Evolutionary conservation across 2,797 vertebrate species (phyloP).

Genomic region (Chaetophractus vellerosus): DNA sequence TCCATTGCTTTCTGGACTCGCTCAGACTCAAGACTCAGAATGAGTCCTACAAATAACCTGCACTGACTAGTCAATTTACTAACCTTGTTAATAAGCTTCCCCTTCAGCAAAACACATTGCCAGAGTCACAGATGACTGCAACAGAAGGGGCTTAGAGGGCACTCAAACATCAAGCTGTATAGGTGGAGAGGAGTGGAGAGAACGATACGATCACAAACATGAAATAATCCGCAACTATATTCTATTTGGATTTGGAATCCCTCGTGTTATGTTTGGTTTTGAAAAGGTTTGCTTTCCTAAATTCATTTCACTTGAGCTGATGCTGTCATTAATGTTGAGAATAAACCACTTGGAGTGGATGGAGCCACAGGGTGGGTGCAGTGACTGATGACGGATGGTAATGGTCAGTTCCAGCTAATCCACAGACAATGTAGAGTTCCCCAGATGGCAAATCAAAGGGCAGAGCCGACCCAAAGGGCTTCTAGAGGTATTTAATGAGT

Average conservation of each 20-base stretch:
- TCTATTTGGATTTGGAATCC: not conserved
- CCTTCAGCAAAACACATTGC: not conserved
- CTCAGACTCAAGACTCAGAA: not conserved
- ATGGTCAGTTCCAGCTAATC: not conserved
- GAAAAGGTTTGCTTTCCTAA: not conserved
- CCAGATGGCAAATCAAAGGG: not conserved
- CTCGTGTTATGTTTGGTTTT: not conserved
- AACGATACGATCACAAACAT: not conserved
- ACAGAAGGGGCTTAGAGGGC: not conserved
- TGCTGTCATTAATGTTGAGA: not conserved
- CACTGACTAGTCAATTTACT: not conserved
- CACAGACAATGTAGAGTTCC: not conserved
- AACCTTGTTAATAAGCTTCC: not conserved
- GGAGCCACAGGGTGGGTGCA: not conserved
- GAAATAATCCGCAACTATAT: not conserved
- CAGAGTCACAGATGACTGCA: not conserved
- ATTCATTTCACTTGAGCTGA: not conserved
- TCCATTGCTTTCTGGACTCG: slow-evolving; percentile 41
- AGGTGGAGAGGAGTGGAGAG: not conserved
- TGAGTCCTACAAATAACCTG: slow-evolving; percentile 4
- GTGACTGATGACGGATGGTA: no score
- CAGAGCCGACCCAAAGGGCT: not conserved
- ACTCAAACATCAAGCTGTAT: not conserved
- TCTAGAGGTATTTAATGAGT: not conserved
- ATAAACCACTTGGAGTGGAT: not conserved